Evolutionary conservation across 1,140 invertebrate species (phyloP).

Genomic region (Zaprionus capensis): DNA sequence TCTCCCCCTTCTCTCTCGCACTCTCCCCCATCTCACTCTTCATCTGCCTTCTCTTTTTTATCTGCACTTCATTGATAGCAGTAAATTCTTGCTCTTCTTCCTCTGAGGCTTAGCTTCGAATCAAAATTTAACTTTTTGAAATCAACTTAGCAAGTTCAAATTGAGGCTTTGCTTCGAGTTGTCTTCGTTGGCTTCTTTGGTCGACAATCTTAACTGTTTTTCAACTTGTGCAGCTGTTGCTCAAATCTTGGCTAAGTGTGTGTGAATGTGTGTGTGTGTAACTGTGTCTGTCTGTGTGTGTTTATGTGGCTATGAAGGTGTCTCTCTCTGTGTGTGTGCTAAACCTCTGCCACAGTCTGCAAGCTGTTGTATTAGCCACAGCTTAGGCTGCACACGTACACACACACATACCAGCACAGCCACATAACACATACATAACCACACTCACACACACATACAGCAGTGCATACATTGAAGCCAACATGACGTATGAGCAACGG

Average conservation of each 20-base stretch:
- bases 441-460: not conserved
- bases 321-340: not conserved
- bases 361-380: constrained; percentile 31
- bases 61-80: not conserved
- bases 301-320: not conserved
- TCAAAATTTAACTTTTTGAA: constrained; percentile 7
- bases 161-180: not conserved
- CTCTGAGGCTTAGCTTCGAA: not conserved
- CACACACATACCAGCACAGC: not conserved
- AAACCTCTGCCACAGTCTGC: constrained; percentile 19
- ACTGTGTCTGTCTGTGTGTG: constrained; percentile 4
- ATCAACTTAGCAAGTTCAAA: not conserved
- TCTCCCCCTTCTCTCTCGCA: not conserved
- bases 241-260: not conserved
- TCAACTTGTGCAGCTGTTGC: not conserved
- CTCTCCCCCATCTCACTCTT: not conserved
- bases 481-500: constrained; percentile 61
- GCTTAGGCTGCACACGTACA: constrained; percentile 24
- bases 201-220: not conserved
- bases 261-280: constrained; percentile 19
- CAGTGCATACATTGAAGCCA: constrained; percentile 30
- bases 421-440: not conserved
- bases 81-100: not conserved
- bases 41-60: not conserved
- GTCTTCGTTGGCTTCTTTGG: not conserved